Conservation (phyloP, 1,140 invertebrate species). For the Pseudomyrmex pallidus region DNA sequence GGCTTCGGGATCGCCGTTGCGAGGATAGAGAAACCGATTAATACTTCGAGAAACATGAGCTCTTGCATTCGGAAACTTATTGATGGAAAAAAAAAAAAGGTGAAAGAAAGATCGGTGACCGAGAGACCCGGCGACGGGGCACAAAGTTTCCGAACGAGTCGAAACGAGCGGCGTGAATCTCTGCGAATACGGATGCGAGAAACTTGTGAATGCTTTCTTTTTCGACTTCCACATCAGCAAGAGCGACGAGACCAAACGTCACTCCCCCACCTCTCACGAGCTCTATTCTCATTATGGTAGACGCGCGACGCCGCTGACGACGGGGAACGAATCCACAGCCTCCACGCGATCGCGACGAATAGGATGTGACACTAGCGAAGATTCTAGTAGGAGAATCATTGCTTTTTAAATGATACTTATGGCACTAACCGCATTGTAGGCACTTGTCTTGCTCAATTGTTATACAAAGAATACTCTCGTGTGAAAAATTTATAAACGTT, state of each 20-base stretch:
- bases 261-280: constrained; percentile 13
- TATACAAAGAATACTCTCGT: too few relatives aligned
- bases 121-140: background rate
- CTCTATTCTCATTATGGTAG: background rate
- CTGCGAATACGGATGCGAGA: background rate
- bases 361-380: background rate
- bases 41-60: constrained; percentile 66
- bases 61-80: constrained; percentile 53
- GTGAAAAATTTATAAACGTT: too few relatives aligned
- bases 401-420: background rate
- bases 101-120: background rate
- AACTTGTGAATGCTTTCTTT: background rate
- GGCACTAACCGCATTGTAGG: too few relatives aligned
- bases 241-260: constrained; percentile 4
- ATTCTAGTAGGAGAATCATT: background rate
- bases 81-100: background rate
- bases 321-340: constrained; percentile 27
- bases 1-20: constrained; percentile 87
- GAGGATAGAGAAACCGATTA: constrained; percentile 70
- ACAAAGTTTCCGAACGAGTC: background rate
- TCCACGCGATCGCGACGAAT: constrained; percentile 28
- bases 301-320: background rate
- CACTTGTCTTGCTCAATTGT: too few relatives aligned
- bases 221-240: constrained; percentile 54
- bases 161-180: background rate